Percentiles rank a stretch among this genome's conserved stretches.
phyloP scores from a whole-genome alignment of 2,888 invertebrate species.

The Yponomeuta evonymella region DNA sequence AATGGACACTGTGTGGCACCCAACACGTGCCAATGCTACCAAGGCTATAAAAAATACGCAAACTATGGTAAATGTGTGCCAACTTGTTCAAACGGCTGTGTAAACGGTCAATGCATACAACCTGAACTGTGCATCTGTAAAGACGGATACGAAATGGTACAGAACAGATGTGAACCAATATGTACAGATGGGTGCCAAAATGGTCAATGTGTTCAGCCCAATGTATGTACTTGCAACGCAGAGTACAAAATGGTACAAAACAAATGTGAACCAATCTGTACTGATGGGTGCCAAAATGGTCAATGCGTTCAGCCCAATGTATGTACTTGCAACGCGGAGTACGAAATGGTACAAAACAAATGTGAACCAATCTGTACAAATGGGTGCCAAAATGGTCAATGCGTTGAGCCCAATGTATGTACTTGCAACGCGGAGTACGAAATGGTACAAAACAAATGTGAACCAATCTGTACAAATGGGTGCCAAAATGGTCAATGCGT shows the following conservation, averaged over 20 bases:
- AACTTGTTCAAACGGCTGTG: constrained; percentile 27
- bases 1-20: constrained; percentile 45
- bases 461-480: not conserved
- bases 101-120: not conserved
- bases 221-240: constrained; percentile 58
- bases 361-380: constrained; percentile 30
- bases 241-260: constrained; percentile 34
- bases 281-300: constrained; percentile 21
- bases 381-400: constrained; percentile 41
- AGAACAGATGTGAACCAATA: not conserved
- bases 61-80: constrained; percentile 12
- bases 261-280: not conserved
- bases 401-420: constrained; percentile 43
- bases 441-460: constrained; percentile 15
- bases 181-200: not conserved
- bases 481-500: constrained; percentile 20
- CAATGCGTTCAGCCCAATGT: constrained; percentile 41
- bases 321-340: constrained; percentile 63
- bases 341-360: constrained; percentile 21
- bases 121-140: constrained; percentile 51
- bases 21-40: constrained; percentile 32
- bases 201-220: constrained; percentile 33
- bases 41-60: constrained; percentile 27
- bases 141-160: constrained; percentile 28
- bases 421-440: constrained; percentile 26